Evolutionary conservation across 2,113 vertebrate species (phyloP).

Genomic region (Periophthalmus modestus): DNA sequence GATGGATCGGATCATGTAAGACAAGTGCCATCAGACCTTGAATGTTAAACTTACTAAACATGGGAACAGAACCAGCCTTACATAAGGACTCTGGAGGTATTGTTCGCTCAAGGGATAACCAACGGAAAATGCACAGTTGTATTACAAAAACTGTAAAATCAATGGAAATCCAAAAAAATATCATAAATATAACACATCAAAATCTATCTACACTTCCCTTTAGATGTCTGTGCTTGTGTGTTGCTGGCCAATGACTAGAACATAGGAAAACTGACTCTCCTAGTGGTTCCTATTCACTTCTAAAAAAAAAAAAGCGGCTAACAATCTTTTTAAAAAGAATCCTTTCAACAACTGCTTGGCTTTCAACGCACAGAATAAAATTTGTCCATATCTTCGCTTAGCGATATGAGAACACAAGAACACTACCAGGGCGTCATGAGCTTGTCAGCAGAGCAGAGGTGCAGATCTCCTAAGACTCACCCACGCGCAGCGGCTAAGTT

Average conservation of each 20-base stretch:
- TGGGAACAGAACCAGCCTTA: conserved; percentile 9
- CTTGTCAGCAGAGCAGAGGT: conserved; percentile 54
- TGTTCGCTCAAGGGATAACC: background rate
- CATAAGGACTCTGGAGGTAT: background rate
- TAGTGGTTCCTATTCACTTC: no score
- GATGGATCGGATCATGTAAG: conserved; percentile 15
- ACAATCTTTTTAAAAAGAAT: no score
- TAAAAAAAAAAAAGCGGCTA: no score
- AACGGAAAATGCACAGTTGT: background rate
- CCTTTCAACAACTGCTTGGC: background rate
- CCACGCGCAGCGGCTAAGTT: conserved; percentile 40
- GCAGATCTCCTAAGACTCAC: conserved; percentile 41
- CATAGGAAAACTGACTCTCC: no score
- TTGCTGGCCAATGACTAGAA: no score
- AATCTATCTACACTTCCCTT: no score
- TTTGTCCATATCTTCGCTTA: background rate
- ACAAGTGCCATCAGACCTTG: conserved; percentile 14
- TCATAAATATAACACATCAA: background rate
- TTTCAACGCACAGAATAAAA: background rate
- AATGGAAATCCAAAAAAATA: no score
- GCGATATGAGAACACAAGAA: background rate
- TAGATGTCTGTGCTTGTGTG: no score
- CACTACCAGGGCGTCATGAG: conserved; percentile 48
- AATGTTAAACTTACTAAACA: conserved; percentile 32
- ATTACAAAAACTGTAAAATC: no score